Percentiles rank a stretch among this genome's conserved stretches.
phyloP scores from a whole-genome alignment of 2,797 vertebrate species.

The Takifugu rubripes region DNA sequence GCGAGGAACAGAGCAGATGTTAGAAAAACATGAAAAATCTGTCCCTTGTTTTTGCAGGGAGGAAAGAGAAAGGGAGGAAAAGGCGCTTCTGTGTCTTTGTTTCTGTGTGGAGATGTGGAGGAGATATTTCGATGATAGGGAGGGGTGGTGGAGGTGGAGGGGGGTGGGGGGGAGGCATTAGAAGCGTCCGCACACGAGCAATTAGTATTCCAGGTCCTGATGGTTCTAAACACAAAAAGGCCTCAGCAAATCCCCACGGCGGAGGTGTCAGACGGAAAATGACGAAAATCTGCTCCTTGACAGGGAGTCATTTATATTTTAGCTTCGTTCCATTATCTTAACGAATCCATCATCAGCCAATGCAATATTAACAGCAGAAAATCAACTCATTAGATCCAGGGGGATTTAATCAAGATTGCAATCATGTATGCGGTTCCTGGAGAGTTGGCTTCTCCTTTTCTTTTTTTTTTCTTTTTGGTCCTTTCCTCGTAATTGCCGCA shows the following conservation, averaged over 20 bases:
- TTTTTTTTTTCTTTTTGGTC: slow-evolving; percentile 83
- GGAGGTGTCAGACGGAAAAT: slow-evolving; percentile 94
- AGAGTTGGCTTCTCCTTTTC: slow-evolving; percentile 84
- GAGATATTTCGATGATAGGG: slow-evolving; percentile 67
- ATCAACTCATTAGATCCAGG: slow-evolving; percentile 99
- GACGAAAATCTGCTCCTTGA: slow-evolving; percentile 99
- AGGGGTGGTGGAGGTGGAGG: slow-evolving; percentile 39
- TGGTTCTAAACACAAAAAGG: slow-evolving; percentile 82
- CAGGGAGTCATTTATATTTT: slow-evolving; percentile 99
- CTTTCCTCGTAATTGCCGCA: slow-evolving; percentile 86
- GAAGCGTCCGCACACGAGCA: slow-evolving; percentile 74
- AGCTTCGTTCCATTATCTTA: slow-evolving; percentile 99
- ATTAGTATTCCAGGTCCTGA: slow-evolving; percentile 85
- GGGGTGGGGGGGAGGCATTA: slow-evolving; percentile 58
- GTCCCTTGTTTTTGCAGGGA: neutral
- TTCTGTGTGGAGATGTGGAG: slow-evolving; percentile 54
- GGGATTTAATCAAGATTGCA: slow-evolving; percentile 99
- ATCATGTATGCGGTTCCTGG: slow-evolving; percentile 96
- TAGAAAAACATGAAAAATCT: neutral
- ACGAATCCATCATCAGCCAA: slow-evolving; percentile 99
- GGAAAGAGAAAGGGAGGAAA: slow-evolving; percentile 16
- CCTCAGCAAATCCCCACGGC: slow-evolving; percentile 81
- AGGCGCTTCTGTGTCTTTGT: slow-evolving; percentile 48
- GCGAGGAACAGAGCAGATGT: neutral
- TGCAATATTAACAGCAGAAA: slow-evolving; percentile 99